Conservation (phyloP, 2,113 vertebrate species). For the Tricholaema leucomelas region DNA sequence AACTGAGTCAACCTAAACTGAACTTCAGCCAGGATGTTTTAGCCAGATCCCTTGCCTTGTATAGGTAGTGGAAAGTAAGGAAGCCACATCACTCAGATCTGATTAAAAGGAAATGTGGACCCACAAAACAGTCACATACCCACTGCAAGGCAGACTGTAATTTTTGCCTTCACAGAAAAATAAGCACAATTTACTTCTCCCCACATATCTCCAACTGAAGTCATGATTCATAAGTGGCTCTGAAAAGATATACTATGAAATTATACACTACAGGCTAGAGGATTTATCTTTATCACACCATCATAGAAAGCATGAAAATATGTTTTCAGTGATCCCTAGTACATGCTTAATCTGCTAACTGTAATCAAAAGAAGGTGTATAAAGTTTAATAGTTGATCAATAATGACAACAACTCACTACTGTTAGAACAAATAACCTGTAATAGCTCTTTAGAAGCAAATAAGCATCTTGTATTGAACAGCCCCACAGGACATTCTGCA, state of each 20-base stretch:
- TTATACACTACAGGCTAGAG: background rate
- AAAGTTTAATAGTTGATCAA: background rate
- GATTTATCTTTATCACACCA: background rate
- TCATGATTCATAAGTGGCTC: background rate
- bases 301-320: background rate
- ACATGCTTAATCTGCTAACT: background rate
- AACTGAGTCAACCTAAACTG: background rate
- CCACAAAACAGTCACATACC: background rate
- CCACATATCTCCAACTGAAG: background rate
- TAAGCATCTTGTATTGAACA: background rate
- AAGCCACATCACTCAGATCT: background rate
- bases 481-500: background rate
- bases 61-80: background rate
- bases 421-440: background rate
- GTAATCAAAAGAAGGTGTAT: background rate
- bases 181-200: background rate
- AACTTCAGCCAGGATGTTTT: background rate
- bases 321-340: background rate
- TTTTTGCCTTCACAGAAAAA: background rate
- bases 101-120: background rate
- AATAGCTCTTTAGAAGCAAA: background rate
- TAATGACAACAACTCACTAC: background rate
- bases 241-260: background rate
- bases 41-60: background rate
- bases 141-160: background rate